Base-by-base conservation (phyloP, 2,797 vertebrate genomes). In the Arremon brunneinucha region DNA sequence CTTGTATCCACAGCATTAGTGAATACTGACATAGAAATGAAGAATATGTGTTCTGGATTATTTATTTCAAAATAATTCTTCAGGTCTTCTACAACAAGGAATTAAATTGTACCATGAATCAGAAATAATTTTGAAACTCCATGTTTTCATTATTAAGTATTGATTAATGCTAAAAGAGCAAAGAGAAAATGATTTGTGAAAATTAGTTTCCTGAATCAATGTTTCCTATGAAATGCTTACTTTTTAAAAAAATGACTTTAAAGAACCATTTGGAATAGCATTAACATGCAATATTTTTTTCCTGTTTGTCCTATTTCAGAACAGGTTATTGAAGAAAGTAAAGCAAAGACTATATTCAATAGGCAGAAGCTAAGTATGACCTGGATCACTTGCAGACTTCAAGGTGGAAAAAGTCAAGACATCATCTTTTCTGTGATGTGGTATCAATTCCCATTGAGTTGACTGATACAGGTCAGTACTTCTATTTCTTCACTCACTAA, bases 91-190 rank as follows among this genome's bases (percentile, higher is more conserved):
- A 55, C 63, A 90, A 63, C 59, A 82, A 75, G 15, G 43, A 72
- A 70, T 65, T 35, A 64, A 86, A 76, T 79, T 77, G 10, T 76
- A 44, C 18, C 2, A 4, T 52, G 21, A 83, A 60, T 83, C 62
- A 69, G 59, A 89, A 89, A 77, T 77, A 39, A 64, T 49, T 75
- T 74, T 67, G 46, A 60, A 95, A 71, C 30, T 57, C 11, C 26
- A 5, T 63, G 53, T 81, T 95, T 91, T 94, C 37, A 60, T 91
- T 87, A 83, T 67, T 56, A 92, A 89, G 34, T 91, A 92, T 87
- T 87, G 87, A 92, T 91, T 87, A 89, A 83, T 65, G 28, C 18
- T 90, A 52, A 70, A 88, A 87, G 49, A 94, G 13, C 2, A 49
- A 83, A 63, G 44, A 83, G 63, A 87, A 80, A 80, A 83, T 4